These are phyloP conservation scores for Lepilemur ruficaudatus DNA, from an alignment of 2,797 vertebrate genomes.

Conservation along the genomic window DNA sequence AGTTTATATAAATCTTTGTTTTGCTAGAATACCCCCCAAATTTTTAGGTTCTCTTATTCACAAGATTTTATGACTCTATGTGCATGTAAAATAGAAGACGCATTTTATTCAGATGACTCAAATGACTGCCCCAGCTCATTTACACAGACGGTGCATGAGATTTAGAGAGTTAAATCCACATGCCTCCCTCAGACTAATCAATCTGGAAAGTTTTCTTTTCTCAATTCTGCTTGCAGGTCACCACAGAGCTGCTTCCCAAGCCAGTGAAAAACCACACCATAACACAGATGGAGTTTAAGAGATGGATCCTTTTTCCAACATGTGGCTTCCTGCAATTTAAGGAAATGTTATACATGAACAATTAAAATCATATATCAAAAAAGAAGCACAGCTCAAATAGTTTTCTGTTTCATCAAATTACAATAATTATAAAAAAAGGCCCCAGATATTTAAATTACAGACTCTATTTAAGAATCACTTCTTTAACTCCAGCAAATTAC, in stretches of 20 bases:
- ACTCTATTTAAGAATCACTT: not conserved
- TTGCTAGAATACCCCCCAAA: not conserved
- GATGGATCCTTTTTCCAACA: not conserved
- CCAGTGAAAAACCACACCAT: not conserved
- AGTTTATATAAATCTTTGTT: not conserved
- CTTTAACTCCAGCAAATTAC: not conserved
- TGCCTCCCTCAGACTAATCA: slow-evolving; percentile 14
- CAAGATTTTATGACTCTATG: not conserved
- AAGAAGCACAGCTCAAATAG: not conserved
- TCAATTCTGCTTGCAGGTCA: slow-evolving; percentile 10
- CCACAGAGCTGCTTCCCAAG: slow-evolving; percentile 16
- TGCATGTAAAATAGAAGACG: not conserved
- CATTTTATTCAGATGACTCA: not conserved
- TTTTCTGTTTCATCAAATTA: slow-evolving; percentile 42
- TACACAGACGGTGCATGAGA: not conserved
- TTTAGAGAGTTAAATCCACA: not conserved
- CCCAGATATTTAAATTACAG: slow-evolving; percentile 38
- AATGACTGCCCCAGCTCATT: not conserved
- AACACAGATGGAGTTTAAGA: slow-evolving; percentile 9
- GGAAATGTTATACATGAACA: slow-evolving; percentile 27
- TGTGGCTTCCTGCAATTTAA: slow-evolving; percentile 12
- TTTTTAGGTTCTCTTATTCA: not conserved
- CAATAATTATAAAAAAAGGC: not conserved
- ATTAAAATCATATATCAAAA: slow-evolving; percentile 58
- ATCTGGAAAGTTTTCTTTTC: slow-evolving; percentile 46